phyloP scores from a whole-genome alignment of 53 echinoderm and acorn worm species.

The Zoroaster sp. region DNA sequence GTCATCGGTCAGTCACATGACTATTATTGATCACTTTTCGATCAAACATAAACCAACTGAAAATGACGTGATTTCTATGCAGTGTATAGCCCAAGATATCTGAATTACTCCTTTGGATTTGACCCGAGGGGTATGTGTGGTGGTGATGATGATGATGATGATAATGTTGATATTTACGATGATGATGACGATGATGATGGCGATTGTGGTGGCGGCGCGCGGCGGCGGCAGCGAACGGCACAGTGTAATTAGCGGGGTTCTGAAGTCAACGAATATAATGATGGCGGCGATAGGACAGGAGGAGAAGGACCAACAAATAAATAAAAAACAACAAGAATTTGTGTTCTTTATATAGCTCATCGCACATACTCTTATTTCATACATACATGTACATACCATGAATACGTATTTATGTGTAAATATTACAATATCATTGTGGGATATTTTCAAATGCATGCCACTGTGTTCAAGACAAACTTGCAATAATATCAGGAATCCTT shows the following conservation, averaged over 20 bases:
- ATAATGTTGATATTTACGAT: neutral
- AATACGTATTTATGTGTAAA: neutral
- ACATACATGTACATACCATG: conserved; percentile 26
- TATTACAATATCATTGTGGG: neutral
- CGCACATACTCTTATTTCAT: conserved; percentile 21
- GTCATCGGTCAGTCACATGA: no score
- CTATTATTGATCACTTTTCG: no score
- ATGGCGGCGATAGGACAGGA: neutral
- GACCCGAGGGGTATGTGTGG: neutral
- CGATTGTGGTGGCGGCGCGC: neutral
- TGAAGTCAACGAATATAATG: no score
- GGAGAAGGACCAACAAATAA: neutral
- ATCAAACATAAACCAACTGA: no score
- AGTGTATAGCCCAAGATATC: no score
- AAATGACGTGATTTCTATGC: no score
- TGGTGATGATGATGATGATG: neutral
- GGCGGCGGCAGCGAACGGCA: no score
- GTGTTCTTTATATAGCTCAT: neutral
- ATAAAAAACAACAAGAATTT: neutral
- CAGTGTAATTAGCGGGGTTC: no score
- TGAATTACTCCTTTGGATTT: no score
- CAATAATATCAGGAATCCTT: neutral
- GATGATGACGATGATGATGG: neutral
- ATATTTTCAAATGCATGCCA: neutral
- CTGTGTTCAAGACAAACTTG: neutral